Evolutionary conservation across 1,140 invertebrate species (phyloP), one percentile per base, ranked within the genome.

Genomic region (Drosophila simulans): DNA sequence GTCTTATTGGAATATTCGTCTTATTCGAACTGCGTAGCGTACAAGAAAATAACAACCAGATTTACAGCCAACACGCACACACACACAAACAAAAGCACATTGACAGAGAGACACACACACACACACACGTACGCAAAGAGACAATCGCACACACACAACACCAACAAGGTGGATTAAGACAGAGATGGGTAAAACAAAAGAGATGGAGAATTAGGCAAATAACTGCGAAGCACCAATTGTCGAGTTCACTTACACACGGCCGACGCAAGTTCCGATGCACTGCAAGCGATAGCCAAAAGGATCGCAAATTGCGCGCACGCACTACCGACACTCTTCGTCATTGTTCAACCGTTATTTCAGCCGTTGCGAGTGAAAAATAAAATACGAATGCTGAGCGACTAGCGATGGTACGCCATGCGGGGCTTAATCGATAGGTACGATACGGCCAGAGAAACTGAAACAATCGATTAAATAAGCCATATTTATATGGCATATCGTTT

Each of bases 291-390:
- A 51, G 76, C 75, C 64, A 86, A 69, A 51, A 86, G 59, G 75
- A 88, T 72, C 70, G 76, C 79, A 52, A 88, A 72, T 76, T 70
- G 79, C 79, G 83, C 84, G 84, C 71, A 88, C 84, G 80, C 79
- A 88, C 82, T 54, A 72, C 79, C 71, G 59, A 88, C 43, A 69
- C 34, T 76, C 75, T 89, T 88, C 66, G 83, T 80, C 83, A 88
- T 88, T 77, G 77, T 86, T 72, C 69, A 46, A 45, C 70, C 63
- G 57, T 77, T 45, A 74, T 63, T 75, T 60, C 58, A 56, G 54
- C 40, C 52, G 37, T 13, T 39, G 12, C 37, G 43, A 22, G 13
- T 27, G 46, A 48, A 48, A 48, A 48, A 3, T 27, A 8, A 48
- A 31, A n/a, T 25, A 48, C 22, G 13, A 45, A 45, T 15, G 42